Base-by-base conservation (phyloP, 2,888 invertebrate species). In the Pseudolycoriella hygida region DNA sequence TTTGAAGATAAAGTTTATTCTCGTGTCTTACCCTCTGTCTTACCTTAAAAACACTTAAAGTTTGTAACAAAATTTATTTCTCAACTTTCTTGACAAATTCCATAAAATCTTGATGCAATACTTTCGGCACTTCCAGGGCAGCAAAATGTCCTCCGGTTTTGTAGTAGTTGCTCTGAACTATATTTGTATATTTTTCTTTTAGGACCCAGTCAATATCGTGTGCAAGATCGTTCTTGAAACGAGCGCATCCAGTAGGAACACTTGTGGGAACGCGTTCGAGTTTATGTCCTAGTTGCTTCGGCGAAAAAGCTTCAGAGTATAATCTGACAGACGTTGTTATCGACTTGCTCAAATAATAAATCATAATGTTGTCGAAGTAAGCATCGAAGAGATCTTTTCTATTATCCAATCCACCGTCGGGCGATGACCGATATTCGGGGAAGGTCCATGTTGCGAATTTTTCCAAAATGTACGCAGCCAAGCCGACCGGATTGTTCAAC, bases 91-190 rank as follows among this genome's bases (percentile, higher is more conserved):
- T 39, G 6, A 40, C 70, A 46, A 78, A 77, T 1, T 62, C 56
- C 55, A 73, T 75, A 10, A 93, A 61, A 56, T 90, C 87, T 0
- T 72, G 64, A 2, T 82, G 76, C 19, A 93, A 55, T 0, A 80
- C 53, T 37, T 73, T 61, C 0, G 92, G 88, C 48, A 75, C 69
- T 59, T 93, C 87, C 46, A 89, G 67, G 0, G 88, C 86, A 0
- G 82, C 80, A 60, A 90, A 94, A 60, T 92, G 92, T 0, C 93
- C 93, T 1, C 87, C 88, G 3, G 72, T 67, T 0, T 72, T 67
- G 25, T 78, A 68, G 38, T 77, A 67, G 0, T 73, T 77, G 53
- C 74, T 74, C 41, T 77, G 80, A 4, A 84, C 65, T 43, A 88
- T 61, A 60, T 86, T 81, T 11, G 56, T 60, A 58, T 68, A 85